A percentile compares a stretch with the other conserved stretches of the same genome.
Conservation (phyloP, 2,113 vertebrate genomes). For the Anolis carolinensis region DNA sequence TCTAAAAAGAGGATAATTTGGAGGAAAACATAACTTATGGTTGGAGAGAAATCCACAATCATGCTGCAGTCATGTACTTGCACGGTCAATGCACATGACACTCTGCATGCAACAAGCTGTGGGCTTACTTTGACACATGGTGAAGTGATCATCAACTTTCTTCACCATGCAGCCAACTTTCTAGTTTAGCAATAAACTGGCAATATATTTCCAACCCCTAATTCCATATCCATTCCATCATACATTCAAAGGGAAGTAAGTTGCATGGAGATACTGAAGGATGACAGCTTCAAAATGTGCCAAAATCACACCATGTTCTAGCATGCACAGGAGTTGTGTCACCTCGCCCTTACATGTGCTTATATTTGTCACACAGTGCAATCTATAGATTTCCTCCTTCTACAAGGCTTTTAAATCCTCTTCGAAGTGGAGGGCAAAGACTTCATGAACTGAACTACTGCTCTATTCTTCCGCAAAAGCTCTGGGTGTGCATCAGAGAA, state of each 20-base stretch:
- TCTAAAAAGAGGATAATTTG: conserved; percentile 63
- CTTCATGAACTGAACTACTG: not conserved
- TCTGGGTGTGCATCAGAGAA: not conserved
- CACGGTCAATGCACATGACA: not conserved
- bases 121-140: not conserved
- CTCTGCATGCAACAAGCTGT: not conserved
- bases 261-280: not conserved
- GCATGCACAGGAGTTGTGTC: not conserved
- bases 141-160: not conserved
- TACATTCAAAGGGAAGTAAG: not conserved
- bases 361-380: not conserved
- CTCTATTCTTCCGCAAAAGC: not conserved
- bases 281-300: not conserved
- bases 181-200: not conserved
- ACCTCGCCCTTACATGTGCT: not conserved
- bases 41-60: conserved; percentile 60
- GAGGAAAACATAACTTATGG: conserved; percentile 64
- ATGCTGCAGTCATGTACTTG: conserved; percentile 8
- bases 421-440: not conserved
- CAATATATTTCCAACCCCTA: not conserved
- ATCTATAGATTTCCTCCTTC: not conserved
- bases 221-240: not conserved
- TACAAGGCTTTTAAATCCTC: not conserved
- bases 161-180: not conserved
- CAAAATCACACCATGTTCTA: not conserved